These are phyloP conservation scores for Psittacus erithacus DNA, from an alignment of 2,113 vertebrate species.

Conservation along the genomic window DNA sequence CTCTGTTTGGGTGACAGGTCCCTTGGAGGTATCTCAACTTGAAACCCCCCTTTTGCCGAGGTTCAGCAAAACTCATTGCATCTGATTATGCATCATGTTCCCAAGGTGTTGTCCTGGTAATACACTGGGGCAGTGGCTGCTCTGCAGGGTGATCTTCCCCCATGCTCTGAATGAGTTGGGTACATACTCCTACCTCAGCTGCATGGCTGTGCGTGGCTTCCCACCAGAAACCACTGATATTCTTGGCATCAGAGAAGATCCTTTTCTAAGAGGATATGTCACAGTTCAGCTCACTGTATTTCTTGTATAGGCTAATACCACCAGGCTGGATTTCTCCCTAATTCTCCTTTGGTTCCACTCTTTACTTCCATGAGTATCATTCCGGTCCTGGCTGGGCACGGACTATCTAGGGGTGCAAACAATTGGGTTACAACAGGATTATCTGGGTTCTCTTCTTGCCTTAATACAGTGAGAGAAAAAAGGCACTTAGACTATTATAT, in stretches of 20 bases:
- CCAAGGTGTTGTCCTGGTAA: background rate
- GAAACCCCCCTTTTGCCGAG: background rate
- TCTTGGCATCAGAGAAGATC: background rate
- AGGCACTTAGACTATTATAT: background rate
- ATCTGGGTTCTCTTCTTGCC: slow-evolving; percentile 7
- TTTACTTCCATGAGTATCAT: background rate
- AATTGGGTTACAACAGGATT: slow-evolving; percentile 56
- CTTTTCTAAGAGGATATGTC: slow-evolving; percentile 50
- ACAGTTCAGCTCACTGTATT: slow-evolving; percentile 39
- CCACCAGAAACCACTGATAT: background rate
- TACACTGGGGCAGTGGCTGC: background rate
- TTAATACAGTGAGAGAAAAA: slow-evolving; percentile 30
- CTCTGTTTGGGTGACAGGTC: background rate
- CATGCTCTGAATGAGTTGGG: accelerated
- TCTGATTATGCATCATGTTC: background rate
- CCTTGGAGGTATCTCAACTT: background rate
- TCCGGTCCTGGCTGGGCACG: background rate
- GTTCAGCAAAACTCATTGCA: background rate
- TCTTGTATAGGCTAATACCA: background rate
- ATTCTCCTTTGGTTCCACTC: slow-evolving; percentile 54
- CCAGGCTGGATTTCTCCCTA: slow-evolving; percentile 36
- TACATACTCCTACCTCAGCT: background rate
- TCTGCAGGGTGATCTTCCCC: accelerated
- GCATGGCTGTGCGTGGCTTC: background rate
- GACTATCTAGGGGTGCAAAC: slow-evolving; percentile 22